phyloP scores from a whole-genome alignment of 2,888 invertebrate genomes.

The Mimumesa dahlbomi region DNA sequence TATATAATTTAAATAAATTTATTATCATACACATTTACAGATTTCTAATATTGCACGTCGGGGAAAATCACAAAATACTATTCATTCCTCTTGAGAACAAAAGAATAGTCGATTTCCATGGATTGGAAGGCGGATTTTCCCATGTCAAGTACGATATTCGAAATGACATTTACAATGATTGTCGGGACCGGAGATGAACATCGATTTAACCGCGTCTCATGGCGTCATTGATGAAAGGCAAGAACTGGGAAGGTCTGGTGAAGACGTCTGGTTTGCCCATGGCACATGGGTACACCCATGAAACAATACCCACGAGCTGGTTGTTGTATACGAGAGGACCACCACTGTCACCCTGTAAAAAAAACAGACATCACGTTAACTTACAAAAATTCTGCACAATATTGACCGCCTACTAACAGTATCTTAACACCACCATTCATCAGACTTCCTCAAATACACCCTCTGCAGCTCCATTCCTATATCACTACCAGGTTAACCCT shows the following conservation, averaged over 20 bases:
- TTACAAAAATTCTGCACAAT: not conserved
- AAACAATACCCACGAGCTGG: constrained; percentile 47
- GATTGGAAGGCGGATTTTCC: no score
- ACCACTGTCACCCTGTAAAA: constrained; percentile 60
- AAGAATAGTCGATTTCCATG: no score
- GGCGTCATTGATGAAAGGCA: constrained; percentile 35
- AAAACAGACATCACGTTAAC: not conserved
- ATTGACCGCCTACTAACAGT: not conserved
- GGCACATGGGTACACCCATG: constrained; percentile 50
- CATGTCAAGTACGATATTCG: no score
- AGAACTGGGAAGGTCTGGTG: constrained; percentile 40
- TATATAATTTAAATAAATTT: no score
- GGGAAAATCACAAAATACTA: no score
- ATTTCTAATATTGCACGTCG: no score
- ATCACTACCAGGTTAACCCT: no score
- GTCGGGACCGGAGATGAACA: not conserved
- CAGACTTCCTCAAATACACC: no score
- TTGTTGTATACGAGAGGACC: constrained; percentile 51
- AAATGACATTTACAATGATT: not conserved
- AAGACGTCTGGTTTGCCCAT: constrained; percentile 44
- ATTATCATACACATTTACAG: no score
- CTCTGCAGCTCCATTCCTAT: no score
- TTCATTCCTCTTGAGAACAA: no score
- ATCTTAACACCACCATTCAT: no score
- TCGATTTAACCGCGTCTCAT: not conserved